These are phyloP conservation scores for Coelopa frigida DNA, from an alignment of 1,140 invertebrate genomes.

Conservation along the genomic window DNA sequence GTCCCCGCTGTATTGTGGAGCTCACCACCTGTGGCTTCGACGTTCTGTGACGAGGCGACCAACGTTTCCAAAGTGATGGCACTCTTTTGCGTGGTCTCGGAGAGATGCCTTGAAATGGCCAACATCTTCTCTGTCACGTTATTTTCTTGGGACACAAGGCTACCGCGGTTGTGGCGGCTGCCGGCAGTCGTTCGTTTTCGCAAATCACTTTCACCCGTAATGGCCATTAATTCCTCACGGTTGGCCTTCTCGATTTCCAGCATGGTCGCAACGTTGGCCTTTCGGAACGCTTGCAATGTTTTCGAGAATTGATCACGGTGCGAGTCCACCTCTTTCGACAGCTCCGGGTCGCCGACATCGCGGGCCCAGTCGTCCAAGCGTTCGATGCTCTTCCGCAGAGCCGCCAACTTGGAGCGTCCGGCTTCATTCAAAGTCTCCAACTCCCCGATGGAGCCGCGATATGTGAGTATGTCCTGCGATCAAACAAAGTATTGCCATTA, in stretches of 20 bases:
- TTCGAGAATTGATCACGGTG: constrained; percentile 63
- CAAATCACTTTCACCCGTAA: constrained; percentile 51
- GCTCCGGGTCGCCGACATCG: constrained; percentile 54
- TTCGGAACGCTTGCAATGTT: constrained; percentile 65
- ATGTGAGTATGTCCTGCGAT: constrained; percentile 59
- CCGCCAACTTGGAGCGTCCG: constrained; percentile 59
- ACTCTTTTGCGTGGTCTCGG: constrained; percentile 78
- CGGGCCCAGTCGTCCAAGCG: constrained; percentile 58
- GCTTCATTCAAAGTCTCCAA: constrained; percentile 65
- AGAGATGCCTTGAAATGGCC: constrained; percentile 74
- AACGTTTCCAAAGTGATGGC: constrained; percentile 77
- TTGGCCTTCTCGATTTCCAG: constrained; percentile 66
- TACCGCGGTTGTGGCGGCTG: constrained; percentile 31
- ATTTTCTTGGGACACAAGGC: constrained; percentile 39
- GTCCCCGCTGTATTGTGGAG: constrained; percentile 76
- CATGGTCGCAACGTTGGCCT: constrained; percentile 66
- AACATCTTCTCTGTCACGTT: constrained; percentile 76
- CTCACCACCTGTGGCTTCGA: constrained; percentile 72
- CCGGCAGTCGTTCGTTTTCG: constrained; percentile 45
- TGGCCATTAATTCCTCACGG: constrained; percentile 58
- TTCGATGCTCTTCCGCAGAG: constrained; percentile 60
- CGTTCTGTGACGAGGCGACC: constrained; percentile 58
- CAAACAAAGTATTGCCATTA: constrained; percentile 9
- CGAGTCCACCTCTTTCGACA: constrained; percentile 57
- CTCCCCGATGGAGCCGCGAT: constrained; percentile 57